Percentiles rank a stretch among this genome's conserved stretches.
These are phyloP conservation scores for Smutsia temminckii DNA, from an alignment of 2,797 vertebrate species.

Conservation along the genomic window DNA sequence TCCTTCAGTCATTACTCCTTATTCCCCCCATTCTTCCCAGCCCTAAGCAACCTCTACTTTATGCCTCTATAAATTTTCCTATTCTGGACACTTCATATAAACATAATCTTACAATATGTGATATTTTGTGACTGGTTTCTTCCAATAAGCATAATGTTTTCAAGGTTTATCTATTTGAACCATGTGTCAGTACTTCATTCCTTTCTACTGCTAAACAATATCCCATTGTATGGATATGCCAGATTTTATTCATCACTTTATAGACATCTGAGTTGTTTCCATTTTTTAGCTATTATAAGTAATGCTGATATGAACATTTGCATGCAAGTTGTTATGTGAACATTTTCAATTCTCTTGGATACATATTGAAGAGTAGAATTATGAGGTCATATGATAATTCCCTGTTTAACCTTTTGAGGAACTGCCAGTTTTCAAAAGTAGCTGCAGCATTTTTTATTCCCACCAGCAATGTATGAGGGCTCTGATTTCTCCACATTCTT, in stretches of 20 bases:
- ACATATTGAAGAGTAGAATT: neutral
- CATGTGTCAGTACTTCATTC: neutral
- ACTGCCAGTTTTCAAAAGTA: neutral
- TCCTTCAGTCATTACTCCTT: neutral
- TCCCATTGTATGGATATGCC: neutral
- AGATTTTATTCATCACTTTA: neutral
- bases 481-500: neutral
- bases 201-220: neutral
- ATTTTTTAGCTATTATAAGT: neutral
- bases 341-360: neutral
- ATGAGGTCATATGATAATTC: neutral
- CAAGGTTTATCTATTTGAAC: neutral
- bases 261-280: neutral
- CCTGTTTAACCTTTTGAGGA: neutral
- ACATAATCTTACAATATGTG: neutral
- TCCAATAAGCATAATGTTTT: neutral
- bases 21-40: neutral
- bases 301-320: neutral
- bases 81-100: slow-evolving; percentile 4
- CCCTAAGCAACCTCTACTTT: neutral
- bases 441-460: neutral
- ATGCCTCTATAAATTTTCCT: neutral
- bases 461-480: neutral
- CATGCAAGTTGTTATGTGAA: neutral
- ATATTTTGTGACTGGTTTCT: neutral